Conservation (phyloP, 2,888 invertebrate species). For the Aporophyla lueneburgensis region DNA sequence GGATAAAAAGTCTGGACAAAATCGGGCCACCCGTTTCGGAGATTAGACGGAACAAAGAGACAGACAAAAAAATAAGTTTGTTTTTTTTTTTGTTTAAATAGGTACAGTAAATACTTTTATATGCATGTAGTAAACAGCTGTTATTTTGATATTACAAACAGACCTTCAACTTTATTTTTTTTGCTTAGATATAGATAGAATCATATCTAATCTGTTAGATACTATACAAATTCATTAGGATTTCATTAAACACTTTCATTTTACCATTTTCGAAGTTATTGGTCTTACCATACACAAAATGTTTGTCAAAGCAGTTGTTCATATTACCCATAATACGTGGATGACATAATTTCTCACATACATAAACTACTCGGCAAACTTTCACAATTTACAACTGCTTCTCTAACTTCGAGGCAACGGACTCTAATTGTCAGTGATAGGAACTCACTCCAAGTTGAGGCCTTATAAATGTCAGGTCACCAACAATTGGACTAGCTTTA, state of each 20-base stretch:
- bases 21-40: too few relatives aligned
- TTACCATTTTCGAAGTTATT: not conserved
- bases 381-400: slow-evolving; percentile 49
- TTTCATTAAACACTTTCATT: not conserved
- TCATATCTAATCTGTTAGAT: not conserved
- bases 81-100: too few relatives aligned
- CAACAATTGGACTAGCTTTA: slow-evolving; percentile 18
- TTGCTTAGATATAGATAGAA: too few relatives aligned
- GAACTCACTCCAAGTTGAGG: slow-evolving; percentile 33
- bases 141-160: too few relatives aligned
- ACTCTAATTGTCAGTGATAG: slow-evolving; percentile 42
- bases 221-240: not conserved
- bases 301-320: slow-evolving; percentile 20
- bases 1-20: too few relatives aligned
- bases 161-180: too few relatives aligned
- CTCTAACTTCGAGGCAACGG: slow-evolving; percentile 29
- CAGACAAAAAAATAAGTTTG: too few relatives aligned
- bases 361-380: slow-evolving; percentile 55
- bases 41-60: too few relatives aligned
- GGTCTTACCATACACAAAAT: slow-evolving; percentile 3
- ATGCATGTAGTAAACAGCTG: too few relatives aligned
- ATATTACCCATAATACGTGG: slow-evolving; percentile 38
- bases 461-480: slow-evolving; percentile 48
- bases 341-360: slow-evolving; percentile 54
- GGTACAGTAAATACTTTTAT: too few relatives aligned